Percentiles rank a stretch among this genome's conserved stretches.
These are phyloP conservation scores for Stegodyphus mimosarum DNA, from an alignment of 1,140 invertebrate species.

Conservation along the genomic window DNA sequence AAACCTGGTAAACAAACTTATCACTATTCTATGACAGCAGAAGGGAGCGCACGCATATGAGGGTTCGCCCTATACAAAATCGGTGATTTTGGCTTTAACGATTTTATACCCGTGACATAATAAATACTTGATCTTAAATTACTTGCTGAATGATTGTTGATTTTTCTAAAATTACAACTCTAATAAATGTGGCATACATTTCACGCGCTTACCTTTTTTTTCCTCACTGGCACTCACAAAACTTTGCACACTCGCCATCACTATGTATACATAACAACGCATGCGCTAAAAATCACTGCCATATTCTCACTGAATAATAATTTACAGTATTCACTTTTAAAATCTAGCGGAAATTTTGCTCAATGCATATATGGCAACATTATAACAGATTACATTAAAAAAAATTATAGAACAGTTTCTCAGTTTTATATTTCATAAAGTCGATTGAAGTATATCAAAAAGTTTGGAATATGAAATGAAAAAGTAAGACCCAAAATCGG, in stretches of 20 bases:
- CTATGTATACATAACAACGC: constrained; percentile 28
- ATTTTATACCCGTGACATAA: neutral
- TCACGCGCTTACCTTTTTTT: constrained; percentile 17
- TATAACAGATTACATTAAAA: too few species aligned
- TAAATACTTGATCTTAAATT: neutral
- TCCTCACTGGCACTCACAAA: constrained; percentile 10
- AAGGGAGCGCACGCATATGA: constrained; percentile 12
- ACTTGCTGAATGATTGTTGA: neutral
- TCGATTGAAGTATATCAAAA: too few species aligned
- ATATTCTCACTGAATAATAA: neutral
- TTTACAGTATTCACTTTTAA: too few species aligned
- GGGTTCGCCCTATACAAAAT: constrained; percentile 22
- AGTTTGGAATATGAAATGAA: too few species aligned
- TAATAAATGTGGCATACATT: neutral
- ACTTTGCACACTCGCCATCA: constrained; percentile 41
- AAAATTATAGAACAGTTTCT: too few species aligned
- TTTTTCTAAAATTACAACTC: neutral
- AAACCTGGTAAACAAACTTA: too few species aligned
- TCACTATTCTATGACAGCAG: constrained; percentile 12
- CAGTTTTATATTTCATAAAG: too few species aligned
- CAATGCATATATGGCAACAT: too few species aligned
- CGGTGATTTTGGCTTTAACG: neutral
- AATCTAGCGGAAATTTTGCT: too few species aligned
- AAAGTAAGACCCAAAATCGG: too few species aligned
- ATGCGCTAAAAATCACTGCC: constrained; percentile 11